Conservation (phyloP, 2,888 invertebrate species). For the Eupithecia exiguata region DNA sequence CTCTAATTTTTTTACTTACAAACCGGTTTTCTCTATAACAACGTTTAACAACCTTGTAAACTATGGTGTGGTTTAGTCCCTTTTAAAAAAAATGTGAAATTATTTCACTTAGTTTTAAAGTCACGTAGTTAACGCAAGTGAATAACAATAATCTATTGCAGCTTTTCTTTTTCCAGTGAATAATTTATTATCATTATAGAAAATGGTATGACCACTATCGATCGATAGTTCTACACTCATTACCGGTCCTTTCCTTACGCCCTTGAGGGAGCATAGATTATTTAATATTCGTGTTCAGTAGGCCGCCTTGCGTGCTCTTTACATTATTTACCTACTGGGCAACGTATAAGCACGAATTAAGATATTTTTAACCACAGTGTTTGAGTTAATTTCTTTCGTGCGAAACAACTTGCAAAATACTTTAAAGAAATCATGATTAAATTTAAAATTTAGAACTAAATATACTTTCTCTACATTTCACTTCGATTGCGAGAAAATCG, state of each 20-base stretch:
- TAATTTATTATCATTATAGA: neutral
- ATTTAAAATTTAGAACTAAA: too few species aligned
- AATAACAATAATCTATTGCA: neutral
- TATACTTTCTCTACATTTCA: too few species aligned
- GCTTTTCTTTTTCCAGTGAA: neutral
- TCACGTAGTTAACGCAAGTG: too few species aligned
- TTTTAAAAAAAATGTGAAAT: too few species aligned
- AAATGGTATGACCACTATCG: neutral
- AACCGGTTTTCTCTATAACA: too few species aligned
- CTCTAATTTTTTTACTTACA: too few species aligned
- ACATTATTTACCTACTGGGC: neutral
- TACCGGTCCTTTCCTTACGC: conserved; percentile 1
- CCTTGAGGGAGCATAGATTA: conserved; percentile 7
- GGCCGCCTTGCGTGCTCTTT: neutral
- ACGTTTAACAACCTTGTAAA: too few species aligned
- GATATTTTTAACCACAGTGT: neutral
- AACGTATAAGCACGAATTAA: neutral
- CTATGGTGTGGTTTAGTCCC: too few species aligned
- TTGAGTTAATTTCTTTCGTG: neutral
- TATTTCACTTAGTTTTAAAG: too few species aligned
- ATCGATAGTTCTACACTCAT: neutral
- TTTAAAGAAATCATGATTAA: neutral
- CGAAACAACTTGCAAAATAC: neutral
- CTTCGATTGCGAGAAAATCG: too few species aligned
- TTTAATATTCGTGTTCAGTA: conserved; percentile 8